These are phyloP conservation scores for Masticophis lateralis DNA, from an alignment of 2,797 vertebrate genomes.

Conservation along the genomic window DNA sequence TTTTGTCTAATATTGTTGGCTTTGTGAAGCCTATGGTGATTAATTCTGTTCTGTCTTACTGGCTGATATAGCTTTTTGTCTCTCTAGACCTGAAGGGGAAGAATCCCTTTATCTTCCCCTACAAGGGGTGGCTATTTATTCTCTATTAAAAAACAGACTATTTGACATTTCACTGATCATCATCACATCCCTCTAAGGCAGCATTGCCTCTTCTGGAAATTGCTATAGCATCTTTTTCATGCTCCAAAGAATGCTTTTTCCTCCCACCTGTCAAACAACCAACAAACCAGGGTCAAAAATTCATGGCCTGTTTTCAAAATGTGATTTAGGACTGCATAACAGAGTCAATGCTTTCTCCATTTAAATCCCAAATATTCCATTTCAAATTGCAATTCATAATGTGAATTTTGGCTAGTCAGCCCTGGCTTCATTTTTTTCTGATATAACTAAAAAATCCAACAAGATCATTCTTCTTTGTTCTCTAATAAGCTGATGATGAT, in stretches of 20 bases:
- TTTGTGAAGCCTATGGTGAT: conserved; percentile 40
- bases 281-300: not conserved
- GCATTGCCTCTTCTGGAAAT: conserved; percentile 20
- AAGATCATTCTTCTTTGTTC: not conserved
- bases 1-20: conserved; percentile 28
- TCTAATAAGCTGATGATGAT: not conserved
- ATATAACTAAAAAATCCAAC: not conserved
- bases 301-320: not conserved
- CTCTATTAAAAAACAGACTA: conserved; percentile 32
- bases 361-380: not conserved
- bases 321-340: not conserved
- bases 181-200: conserved; percentile 33
- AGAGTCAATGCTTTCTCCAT: not conserved
- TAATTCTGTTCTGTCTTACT: conserved; percentile 47
- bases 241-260: conserved; percentile 1
- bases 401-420: not conserved
- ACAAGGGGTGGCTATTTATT: conserved; percentile 17
- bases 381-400: not conserved
- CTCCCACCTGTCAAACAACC: not conserved
- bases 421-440: not conserved
- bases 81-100: conserved; percentile 36
- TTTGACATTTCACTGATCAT: conserved; percentile 36
- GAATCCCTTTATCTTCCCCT: conserved; percentile 45
- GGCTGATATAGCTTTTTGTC: conserved; percentile 52
- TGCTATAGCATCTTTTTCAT: not conserved